A percentile compares a stretch with the other conserved stretches of the same genome.
Evolutionary conservation across 2,113 vertebrate species (phyloP).

Genomic region (Tonatia bakeri): DNA sequence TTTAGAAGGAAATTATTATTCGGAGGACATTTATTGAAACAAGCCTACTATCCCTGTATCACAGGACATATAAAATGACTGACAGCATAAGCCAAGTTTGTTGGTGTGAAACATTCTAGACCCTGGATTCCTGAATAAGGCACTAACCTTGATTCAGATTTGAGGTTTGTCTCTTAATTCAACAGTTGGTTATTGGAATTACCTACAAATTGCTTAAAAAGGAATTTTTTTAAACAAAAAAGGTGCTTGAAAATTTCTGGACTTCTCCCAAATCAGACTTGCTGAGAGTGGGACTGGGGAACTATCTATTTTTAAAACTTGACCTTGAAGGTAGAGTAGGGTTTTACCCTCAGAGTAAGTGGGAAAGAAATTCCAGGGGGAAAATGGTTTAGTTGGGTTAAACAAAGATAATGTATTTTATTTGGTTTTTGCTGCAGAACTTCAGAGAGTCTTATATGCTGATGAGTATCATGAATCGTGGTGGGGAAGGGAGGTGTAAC

Average conservation of each 20-base stretch:
- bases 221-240: not conserved
- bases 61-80: not conserved
- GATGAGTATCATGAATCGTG: not conserved
- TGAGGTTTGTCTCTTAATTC: not conserved
- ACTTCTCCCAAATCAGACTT: not conserved
- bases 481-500: accelerated
- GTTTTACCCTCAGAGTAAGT: not conserved
- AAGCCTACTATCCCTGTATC: not conserved
- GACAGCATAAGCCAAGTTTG: not conserved
- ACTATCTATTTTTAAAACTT: not conserved
- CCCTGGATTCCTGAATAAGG: not conserved
- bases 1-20: not conserved
- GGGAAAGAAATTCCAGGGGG: not conserved
- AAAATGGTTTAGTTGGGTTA: not conserved
- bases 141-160: not conserved
- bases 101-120: not conserved
- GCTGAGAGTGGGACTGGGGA: not conserved
- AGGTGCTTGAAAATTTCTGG: not conserved
- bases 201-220: conserved; percentile 1
- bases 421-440: not conserved
- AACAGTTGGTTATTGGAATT: not conserved
- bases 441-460: not conserved
- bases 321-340: not conserved
- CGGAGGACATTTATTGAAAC: not conserved
- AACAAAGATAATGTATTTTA: not conserved